phyloP scores from a whole-genome alignment of 2,888 invertebrate species.

The Cerceris ruficornis region DNA sequence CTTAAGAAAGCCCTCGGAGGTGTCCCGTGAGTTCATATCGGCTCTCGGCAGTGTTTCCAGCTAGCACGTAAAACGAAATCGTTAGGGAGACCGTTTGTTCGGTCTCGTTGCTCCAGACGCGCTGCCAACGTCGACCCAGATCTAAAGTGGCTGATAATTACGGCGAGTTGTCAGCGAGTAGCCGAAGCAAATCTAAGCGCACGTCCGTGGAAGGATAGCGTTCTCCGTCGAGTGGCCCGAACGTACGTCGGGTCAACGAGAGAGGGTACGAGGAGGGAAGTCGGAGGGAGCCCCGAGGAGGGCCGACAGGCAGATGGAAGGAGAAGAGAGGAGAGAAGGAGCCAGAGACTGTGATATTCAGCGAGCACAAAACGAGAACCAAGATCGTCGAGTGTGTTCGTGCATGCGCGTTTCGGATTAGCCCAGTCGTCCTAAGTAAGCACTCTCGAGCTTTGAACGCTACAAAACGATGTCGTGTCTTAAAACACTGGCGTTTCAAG shows the following conservation, averaged over 20 bases:
- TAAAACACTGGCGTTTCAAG: constrained; percentile 40
- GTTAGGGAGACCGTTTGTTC: constrained; percentile 54
- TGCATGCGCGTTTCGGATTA: constrained; percentile 75
- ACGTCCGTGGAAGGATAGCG: constrained; percentile 39
- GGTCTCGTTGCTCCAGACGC: constrained; percentile 47
- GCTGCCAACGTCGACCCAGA: constrained; percentile 71
- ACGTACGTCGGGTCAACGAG: constrained; percentile 29
- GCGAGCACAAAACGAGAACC: constrained; percentile 11
- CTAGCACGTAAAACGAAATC: constrained; percentile 63
- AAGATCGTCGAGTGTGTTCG: constrained; percentile 69
- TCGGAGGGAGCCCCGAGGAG: constrained; percentile 4
- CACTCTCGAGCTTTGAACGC: constrained; percentile 45
- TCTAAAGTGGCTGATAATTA: constrained; percentile 76
- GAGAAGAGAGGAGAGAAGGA: constrained; percentile 55
- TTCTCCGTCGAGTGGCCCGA: constrained; percentile 36
- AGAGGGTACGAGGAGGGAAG: not conserved
- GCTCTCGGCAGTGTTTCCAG: constrained; percentile 40
- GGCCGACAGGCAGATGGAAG: constrained; percentile 42
- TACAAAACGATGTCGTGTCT: constrained; percentile 53
- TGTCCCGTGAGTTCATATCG: constrained; percentile 30
- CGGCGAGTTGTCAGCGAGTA: constrained; percentile 64
- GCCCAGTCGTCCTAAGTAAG: constrained; percentile 63
- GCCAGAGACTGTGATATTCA: constrained; percentile 37
- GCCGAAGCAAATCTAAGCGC: constrained; percentile 58
- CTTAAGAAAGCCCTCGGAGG: constrained; percentile 45